Conservation (phyloP, 2,797 vertebrate species). For the Nothura maculosa region DNA sequence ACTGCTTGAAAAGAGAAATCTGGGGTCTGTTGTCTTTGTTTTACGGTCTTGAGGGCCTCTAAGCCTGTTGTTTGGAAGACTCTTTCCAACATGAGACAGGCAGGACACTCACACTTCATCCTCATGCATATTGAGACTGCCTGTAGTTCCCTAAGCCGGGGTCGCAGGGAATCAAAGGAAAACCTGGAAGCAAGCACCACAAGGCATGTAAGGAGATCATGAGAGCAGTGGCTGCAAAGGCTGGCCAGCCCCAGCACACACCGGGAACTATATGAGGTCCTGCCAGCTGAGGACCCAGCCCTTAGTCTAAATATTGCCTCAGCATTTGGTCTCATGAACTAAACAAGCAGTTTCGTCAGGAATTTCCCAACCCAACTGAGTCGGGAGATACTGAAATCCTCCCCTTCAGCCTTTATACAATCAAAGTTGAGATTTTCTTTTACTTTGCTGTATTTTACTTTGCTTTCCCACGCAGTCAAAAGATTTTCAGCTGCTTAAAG, state of each 20-base stretch:
- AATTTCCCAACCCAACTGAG: constrained; percentile 17
- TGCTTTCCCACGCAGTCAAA: background rate
- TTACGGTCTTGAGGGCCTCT: constrained; percentile 14
- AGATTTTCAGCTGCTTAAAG: background rate
- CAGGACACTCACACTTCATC: constrained; percentile 36
- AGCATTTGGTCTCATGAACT: constrained; percentile 23
- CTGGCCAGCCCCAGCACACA: background rate
- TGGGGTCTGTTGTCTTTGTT: constrained; percentile 31
- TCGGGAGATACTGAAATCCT: background rate
- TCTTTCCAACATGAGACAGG: constrained; percentile 6
- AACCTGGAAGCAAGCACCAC: background rate
- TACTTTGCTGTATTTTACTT: background rate
- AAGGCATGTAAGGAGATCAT: background rate
- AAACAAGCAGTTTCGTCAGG: constrained; percentile 31
- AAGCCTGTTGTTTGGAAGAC: constrained; percentile 38
- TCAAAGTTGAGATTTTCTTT: background rate
- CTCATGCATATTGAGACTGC: background rate
- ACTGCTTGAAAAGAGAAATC: constrained; percentile 57
- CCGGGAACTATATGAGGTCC: background rate
- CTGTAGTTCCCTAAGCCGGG: background rate
- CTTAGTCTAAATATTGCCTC: constrained; percentile 64
- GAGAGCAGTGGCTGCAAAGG: background rate
- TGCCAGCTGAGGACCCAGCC: constrained; percentile 31
- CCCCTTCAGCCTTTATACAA: constrained; percentile 14
- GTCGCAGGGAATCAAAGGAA: background rate